A percentile compares a stretch with the other conserved stretches of the same genome.
Evolutionary conservation across 2,113 vertebrate species (phyloP).

Genomic region (Brienomyrus brachyistius): DNA sequence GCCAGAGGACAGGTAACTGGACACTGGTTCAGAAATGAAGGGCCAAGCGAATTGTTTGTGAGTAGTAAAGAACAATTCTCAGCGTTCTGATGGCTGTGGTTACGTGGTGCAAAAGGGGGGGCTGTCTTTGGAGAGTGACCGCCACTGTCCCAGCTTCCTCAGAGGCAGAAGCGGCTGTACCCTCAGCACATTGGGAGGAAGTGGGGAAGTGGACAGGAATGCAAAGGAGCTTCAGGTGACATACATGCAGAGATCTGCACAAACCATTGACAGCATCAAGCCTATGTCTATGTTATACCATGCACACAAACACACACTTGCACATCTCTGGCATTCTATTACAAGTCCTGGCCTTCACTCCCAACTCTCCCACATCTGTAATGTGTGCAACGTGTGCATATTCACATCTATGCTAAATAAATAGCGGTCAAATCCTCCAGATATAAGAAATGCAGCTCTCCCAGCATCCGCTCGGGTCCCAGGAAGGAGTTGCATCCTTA

Average conservation of each 20-base stretch:
- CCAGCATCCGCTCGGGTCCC: not conserved
- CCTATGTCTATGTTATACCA: not conserved
- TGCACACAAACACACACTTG: not conserved
- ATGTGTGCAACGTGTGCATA: slow-evolving; percentile 26
- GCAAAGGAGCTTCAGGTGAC: not conserved
- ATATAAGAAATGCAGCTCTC: not conserved
- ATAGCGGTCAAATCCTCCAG: slow-evolving; percentile 33
- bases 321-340: slow-evolving; percentile 3
- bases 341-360: slow-evolving; percentile 21
- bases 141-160: too few relatives aligned
- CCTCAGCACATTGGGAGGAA: not conserved
- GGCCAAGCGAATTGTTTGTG: too few relatives aligned
- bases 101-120: too few relatives aligned
- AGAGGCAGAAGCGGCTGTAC: not conserved
- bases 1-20: too few relatives aligned
- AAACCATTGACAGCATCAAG: slow-evolving; percentile 9
- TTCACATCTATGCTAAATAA: slow-evolving; percentile 35
- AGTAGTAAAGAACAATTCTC: too few relatives aligned
- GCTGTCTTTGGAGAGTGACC: too few relatives aligned
- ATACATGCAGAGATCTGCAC: not conserved
- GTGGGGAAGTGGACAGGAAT: not conserved
- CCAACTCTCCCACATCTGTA: not conserved
- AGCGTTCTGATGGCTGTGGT: too few relatives aligned
- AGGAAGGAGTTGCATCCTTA: not conserved
- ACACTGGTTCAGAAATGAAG: too few relatives aligned